Percentiles rank a stretch among this genome's conserved stretches.
phyloP scores from a whole-genome alignment of 1,140 invertebrate species.

The Agrypnia vestita region DNA sequence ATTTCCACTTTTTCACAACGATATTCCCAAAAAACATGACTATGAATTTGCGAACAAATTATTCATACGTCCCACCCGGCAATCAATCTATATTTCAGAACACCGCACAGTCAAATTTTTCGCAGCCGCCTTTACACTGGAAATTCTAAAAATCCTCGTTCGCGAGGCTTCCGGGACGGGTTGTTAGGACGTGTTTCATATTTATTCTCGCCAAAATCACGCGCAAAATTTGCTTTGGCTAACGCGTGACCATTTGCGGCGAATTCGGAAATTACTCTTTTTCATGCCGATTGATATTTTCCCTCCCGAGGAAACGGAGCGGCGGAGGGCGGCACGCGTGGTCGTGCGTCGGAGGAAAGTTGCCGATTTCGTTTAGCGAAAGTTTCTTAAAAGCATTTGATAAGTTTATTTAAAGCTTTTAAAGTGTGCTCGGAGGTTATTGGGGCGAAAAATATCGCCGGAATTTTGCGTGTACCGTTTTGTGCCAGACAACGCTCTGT shows the following conservation, averaged over 20 bases:
- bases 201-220: conserved; percentile 49
- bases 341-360: conserved; percentile 12
- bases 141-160: conserved; percentile 10
- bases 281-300: conserved; percentile 42
- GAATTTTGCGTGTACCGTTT: neutral
- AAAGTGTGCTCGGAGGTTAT: conserved; percentile 11
- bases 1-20: neutral
- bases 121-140: neutral
- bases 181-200: conserved; percentile 50
- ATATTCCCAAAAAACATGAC: conserved; percentile 11
- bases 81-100: conserved; percentile 35
- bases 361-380: neutral
- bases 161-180: conserved; percentile 4
- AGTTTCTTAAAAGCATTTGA: neutral
- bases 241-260: conserved; percentile 47
- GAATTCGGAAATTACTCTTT: conserved; percentile 42
- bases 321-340: neutral
- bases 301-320: neutral
- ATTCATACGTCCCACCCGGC: conserved; percentile 14
- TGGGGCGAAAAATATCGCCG: conserved; percentile 4
- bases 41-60: conserved; percentile 19
- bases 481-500: neutral
- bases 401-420: conserved; percentile 34
- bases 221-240: conserved; percentile 41
- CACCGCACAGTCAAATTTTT: conserved; percentile 15